Conservation (phyloP, 2,888 invertebrate species). For the Xanthia togata region DNA sequence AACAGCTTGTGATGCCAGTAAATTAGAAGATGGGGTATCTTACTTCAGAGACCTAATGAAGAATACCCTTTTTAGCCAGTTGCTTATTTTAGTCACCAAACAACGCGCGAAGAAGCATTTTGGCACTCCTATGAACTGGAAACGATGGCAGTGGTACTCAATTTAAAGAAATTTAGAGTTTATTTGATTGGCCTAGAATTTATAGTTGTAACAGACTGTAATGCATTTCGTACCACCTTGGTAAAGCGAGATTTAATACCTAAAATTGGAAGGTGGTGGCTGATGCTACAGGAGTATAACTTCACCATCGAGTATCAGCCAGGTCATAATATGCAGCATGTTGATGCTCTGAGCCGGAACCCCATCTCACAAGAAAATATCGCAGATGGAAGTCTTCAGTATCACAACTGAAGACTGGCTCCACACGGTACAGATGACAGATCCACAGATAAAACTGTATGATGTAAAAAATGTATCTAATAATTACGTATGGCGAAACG, state of each 20-base stretch:
- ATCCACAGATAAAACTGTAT: slow-evolving; percentile 6
- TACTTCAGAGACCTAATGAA: slow-evolving; percentile 34
- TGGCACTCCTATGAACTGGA: slow-evolving; percentile 62
- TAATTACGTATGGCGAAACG: not conserved
- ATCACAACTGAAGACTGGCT: slow-evolving; percentile 25
- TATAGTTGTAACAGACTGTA: slow-evolving; percentile 22
- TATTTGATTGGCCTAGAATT: slow-evolving; percentile 54
- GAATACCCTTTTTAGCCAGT: slow-evolving; percentile 35
- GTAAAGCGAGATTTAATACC: slow-evolving; percentile 39
- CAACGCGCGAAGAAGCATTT: slow-evolving; percentile 53
- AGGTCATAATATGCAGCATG: slow-evolving; percentile 35
- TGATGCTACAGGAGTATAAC: slow-evolving; percentile 32
- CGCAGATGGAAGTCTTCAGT: not conserved
- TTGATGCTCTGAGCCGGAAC: slow-evolving; percentile 19
- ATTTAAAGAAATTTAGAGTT: slow-evolving; percentile 50
- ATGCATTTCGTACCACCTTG: slow-evolving; percentile 51
- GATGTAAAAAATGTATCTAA: slow-evolving; percentile 10
- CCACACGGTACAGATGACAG: slow-evolving; percentile 15
- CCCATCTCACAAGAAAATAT: not conserved
- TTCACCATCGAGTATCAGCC: slow-evolving; percentile 27
- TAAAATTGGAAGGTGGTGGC: not conserved
- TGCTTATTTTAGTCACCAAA: slow-evolving; percentile 58
- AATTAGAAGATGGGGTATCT: slow-evolving; percentile 56
- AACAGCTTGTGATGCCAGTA: slow-evolving; percentile 62
- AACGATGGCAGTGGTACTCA: slow-evolving; percentile 53